Evolutionary conservation across 2,113 vertebrate genomes (phyloP), one percentile per base, ranked within the genome.

Genomic region (Microtus montanus): DNA sequence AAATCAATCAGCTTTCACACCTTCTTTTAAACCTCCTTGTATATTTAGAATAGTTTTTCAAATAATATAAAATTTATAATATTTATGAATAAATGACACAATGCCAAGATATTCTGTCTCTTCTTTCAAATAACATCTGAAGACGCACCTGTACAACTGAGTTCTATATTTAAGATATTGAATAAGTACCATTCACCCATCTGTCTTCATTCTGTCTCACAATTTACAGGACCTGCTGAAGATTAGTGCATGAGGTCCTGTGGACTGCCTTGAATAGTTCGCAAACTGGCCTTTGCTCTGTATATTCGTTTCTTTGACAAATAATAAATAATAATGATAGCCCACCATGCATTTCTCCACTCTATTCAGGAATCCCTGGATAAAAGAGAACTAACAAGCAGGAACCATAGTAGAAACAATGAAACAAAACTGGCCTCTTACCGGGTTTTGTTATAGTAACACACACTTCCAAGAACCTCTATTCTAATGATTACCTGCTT

Each of bases 71-170:
- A 97, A 97, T 96, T 97, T 97, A 96, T 97, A 98, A 97, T 98
- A 98, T 98, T 98, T 97, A 97, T 94, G 97, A 97, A 97, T 97
- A 97, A 96, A 93, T 98, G 97, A 97, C 96, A 97, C 92, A 97
- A 98, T 97, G 96, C 97, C 97, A 98, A 98, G 96, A 97, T 98
- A 97, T 96, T 95, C 96, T 96, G 96, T 97, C 95, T 98, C 88
- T 97, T 97, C 96, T 97, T 97, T 98, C 96, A 98, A 97, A 97
- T 97, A 98, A 97, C 97, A 98, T 98, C 97, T 98, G 97, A 98
- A 97, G 93, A 96, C 71, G 94, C 97, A 97, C 97, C 97, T 98
- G 97, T 54, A 97, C 95, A 89, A 96, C 80, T 71, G 92, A 97
- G 90, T 96, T 96, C 97, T 98, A 98, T 97, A 98, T 98, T 98